These are phyloP conservation scores for Galago senegalensis DNA, from an alignment of 2,797 vertebrate species.

Conservation along the genomic window DNA sequence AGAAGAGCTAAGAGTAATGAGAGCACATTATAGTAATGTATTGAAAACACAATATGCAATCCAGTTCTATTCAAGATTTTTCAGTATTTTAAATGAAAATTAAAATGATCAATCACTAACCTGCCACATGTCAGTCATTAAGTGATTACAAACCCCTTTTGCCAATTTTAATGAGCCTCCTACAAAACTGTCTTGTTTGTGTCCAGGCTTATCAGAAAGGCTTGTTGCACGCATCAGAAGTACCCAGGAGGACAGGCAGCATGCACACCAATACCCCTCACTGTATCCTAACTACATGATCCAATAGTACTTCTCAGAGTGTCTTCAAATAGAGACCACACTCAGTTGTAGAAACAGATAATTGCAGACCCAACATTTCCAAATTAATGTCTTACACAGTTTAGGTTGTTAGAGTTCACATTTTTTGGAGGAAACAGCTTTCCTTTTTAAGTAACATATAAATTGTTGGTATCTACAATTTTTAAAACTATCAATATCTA, in stretches of 20 bases:
- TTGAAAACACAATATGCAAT: not conserved
- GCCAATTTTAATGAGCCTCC: not conserved
- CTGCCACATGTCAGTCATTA: not conserved
- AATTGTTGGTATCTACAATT: not conserved
- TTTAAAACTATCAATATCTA: not conserved
- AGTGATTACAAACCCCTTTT: not conserved
- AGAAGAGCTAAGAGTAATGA: not conserved
- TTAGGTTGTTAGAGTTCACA: not conserved
- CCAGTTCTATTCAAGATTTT: not conserved
- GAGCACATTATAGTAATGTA: not conserved
- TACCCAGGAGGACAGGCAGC: not conserved
- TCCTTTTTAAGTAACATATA: not conserved
- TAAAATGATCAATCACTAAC: not conserved
- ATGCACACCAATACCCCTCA: accelerated
- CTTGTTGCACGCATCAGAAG: not conserved
- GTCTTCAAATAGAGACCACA: not conserved
- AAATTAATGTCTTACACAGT: not conserved
- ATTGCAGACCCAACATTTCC: not conserved
- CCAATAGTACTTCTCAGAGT: not conserved
- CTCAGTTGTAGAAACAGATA: not conserved
- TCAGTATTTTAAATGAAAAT: slow-evolving; percentile 21
- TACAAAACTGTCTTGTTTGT: not conserved
- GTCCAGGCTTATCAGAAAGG: not conserved
- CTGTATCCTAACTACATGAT: not conserved
- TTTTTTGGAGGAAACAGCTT: not conserved